Percentiles rank a stretch among this genome's conserved stretches.
phyloP scores from a whole-genome alignment of 2,888 invertebrate genomes.

The Hyposoter dolosus region DNA sequence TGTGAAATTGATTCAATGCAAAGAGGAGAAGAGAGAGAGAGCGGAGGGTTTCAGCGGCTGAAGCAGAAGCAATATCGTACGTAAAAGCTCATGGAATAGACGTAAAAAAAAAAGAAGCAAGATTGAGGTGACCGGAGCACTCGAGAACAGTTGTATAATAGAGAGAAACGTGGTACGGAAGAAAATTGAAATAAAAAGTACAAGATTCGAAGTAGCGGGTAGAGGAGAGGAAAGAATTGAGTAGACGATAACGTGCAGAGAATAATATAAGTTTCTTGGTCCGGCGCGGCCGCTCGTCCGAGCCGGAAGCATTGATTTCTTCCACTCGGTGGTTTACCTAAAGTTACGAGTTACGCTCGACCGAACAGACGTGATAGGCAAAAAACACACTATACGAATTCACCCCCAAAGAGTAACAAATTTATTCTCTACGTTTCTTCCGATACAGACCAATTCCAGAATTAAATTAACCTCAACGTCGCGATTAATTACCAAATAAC shows the following conservation, averaged over 20 bases:
- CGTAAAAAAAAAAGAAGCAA: conserved; percentile 19
- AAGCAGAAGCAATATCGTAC: conserved; percentile 60
- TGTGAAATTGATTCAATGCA: conserved; percentile 67
- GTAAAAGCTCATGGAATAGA: conserved; percentile 33
- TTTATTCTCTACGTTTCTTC: conserved; percentile 19
- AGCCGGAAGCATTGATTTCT: conserved; percentile 69
- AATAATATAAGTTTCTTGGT: conserved; percentile 69
- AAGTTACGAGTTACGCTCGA: conserved; percentile 61
- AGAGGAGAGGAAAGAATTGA: conserved; percentile 62
- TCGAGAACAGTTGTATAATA: conserved; percentile 69
- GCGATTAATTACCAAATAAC: conserved; percentile 1
- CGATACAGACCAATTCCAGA: conserved; percentile 2
- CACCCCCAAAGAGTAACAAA: conserved; percentile 32
- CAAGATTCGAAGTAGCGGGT: conserved; percentile 62
- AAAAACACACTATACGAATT: conserved; percentile 39
- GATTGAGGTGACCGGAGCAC: conserved; percentile 57
- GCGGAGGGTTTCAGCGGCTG: conserved; percentile 32
- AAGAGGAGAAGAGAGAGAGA: conserved; percentile 15
- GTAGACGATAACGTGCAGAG: conserved; percentile 69
- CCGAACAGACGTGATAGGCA: conserved; percentile 32
- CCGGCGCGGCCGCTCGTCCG: conserved; percentile 59
- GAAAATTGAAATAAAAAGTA: conserved; percentile 68
- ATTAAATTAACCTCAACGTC: conserved; percentile 14
- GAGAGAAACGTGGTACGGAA: conserved; percentile 66
- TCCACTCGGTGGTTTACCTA: conserved; percentile 63